A percentile compares a stretch with the other conserved stretches of the same genome.
Evolutionary conservation across 2,113 vertebrate genomes (phyloP).

Genomic region (Athene noctua): DNA sequence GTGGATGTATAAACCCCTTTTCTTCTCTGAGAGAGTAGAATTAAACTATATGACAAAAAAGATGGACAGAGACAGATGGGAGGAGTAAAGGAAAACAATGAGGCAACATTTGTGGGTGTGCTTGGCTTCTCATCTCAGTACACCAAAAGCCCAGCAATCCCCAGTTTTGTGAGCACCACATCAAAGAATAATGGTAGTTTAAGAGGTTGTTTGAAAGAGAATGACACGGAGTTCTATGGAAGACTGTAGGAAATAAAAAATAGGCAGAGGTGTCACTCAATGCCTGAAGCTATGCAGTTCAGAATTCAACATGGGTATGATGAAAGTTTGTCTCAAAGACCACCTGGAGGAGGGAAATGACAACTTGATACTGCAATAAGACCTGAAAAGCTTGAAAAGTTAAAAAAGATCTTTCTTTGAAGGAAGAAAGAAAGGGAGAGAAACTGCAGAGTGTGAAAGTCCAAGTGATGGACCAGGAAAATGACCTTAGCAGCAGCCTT

Average conservation of each 20-base stretch:
- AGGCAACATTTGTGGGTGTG: conserved; percentile 10
- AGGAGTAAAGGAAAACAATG: conserved; percentile 42
- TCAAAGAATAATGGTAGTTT: neutral
- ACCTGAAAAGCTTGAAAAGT: neutral
- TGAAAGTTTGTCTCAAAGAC: neutral
- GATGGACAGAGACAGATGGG: conserved; percentile 42
- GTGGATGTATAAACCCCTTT: neutral
- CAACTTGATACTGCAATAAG: neutral
- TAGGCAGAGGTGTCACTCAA: neutral
- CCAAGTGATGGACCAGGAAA: conserved; percentile 9
- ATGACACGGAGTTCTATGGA: neutral
- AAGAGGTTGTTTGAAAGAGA: neutral
- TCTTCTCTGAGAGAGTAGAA: neutral
- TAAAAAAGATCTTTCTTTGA: neutral
- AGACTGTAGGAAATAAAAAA: neutral
- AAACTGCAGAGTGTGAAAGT: neutral
- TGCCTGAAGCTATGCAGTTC: neutral
- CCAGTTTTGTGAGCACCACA: neutral
- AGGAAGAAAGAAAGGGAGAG: neutral
- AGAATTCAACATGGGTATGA: neutral
- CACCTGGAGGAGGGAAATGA: neutral
- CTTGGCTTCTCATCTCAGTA: conserved; percentile 12
- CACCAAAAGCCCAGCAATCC: neutral
- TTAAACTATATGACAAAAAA: conserved; percentile 26
- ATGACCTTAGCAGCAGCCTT: neutral